These are phyloP conservation scores for Vanacampus margaritifer DNA, from an alignment of 2,113 vertebrate species.

Conservation along the genomic window DNA sequence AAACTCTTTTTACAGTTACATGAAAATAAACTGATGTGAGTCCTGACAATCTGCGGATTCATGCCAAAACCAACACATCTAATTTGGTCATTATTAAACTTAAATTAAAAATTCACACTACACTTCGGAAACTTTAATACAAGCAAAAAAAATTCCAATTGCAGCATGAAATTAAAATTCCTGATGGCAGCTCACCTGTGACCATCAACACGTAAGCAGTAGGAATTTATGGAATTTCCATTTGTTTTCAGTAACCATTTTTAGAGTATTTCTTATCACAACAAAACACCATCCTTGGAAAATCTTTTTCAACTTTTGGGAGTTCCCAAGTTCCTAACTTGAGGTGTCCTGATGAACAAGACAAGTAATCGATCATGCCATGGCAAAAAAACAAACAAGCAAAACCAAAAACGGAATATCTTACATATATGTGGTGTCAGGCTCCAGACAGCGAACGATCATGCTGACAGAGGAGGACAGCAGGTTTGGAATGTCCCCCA, in stretches of 20 bases:
- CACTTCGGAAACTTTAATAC: neutral
- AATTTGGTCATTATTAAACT: constrained; percentile 2
- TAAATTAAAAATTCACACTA: constrained; percentile 1
- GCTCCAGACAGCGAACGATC: constrained; percentile 91
- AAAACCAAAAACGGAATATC: constrained; percentile 46
- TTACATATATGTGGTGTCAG: constrained; percentile 95
- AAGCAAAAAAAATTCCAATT: too few species aligned
- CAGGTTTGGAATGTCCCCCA: constrained; percentile 89
- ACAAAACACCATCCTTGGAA: too few species aligned
- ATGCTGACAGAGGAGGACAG: constrained; percentile 87
- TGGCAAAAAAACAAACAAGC: neutral
- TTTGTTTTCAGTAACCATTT: too few species aligned
- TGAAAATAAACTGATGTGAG: neutral
- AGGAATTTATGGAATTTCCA: too few species aligned
- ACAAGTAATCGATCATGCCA: too few species aligned
- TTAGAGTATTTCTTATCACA: neutral
- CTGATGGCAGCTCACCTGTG: too few species aligned
- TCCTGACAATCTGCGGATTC: neutral
- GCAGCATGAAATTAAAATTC: too few species aligned
- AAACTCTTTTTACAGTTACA: neutral
- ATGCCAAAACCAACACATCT: neutral
- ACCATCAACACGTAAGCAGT: too few species aligned
- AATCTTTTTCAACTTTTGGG: too few species aligned
- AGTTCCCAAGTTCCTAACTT: too few species aligned
- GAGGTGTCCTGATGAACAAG: too few species aligned